Evolutionary conservation across 2,113 vertebrate species (phyloP).

Genomic region (Ginglymostoma cirratum): DNA sequence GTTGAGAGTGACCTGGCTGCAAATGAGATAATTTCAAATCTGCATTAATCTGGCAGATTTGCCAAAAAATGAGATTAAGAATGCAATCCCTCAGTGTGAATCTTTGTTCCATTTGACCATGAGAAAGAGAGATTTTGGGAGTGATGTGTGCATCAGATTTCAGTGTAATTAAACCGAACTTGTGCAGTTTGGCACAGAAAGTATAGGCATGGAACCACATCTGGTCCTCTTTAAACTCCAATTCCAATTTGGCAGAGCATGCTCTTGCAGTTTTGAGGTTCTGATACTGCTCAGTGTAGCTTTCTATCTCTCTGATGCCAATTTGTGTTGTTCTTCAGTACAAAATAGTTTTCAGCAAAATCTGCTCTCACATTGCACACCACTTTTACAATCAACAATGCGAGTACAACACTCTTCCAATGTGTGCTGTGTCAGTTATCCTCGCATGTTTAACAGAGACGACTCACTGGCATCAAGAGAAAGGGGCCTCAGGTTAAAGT

Average conservation of each 20-base stretch:
- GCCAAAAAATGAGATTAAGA: not conserved
- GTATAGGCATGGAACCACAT: not conserved
- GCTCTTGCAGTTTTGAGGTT: not conserved
- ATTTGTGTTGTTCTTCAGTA: not conserved
- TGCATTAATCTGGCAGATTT: not conserved
- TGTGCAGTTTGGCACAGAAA: not conserved
- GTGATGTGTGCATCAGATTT: not conserved
- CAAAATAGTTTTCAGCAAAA: not conserved
- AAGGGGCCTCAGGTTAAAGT: not conserved
- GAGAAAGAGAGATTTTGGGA: not conserved
- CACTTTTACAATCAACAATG: not conserved
- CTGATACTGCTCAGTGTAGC: no score
- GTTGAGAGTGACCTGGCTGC: not conserved
- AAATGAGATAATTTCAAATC: no score
- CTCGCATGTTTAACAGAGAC: not conserved
- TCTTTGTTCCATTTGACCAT: not conserved
- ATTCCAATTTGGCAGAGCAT: not conserved
- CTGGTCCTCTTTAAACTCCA: slow-evolving; percentile 20
- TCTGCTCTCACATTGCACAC: not conserved
- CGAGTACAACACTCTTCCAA: not conserved
- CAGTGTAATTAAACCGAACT: not conserved
- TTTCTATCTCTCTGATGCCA: not conserved
- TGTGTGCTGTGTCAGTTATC: not conserved
- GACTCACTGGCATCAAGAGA: not conserved
- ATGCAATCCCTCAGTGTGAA: not conserved